phyloP scores from a whole-genome alignment of 2,113 vertebrate species.

The Coreoperca whiteheadi region DNA sequence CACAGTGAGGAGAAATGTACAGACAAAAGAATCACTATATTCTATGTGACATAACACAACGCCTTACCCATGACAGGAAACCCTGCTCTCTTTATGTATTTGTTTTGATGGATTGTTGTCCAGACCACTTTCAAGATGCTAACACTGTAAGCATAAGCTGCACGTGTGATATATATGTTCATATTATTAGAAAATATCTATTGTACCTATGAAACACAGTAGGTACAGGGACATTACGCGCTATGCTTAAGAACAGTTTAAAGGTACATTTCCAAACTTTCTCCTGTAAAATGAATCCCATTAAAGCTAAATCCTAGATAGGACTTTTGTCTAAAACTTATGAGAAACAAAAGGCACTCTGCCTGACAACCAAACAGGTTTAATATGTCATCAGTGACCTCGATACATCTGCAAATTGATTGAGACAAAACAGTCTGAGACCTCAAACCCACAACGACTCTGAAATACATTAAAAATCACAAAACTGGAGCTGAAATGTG shows the following conservation, averaged over 20 bases:
- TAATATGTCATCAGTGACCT: background rate
- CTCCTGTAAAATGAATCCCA: background rate
- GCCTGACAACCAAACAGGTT: background rate
- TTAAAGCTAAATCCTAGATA: background rate
- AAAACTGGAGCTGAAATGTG: background rate
- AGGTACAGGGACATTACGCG: background rate
- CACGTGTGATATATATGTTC: too few relatives aligned
- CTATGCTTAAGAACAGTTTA: background rate
- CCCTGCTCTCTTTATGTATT: background rate
- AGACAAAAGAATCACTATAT: background rate
- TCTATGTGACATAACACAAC: background rate
- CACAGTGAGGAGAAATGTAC: constrained; percentile 18
- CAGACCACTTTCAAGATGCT: background rate
- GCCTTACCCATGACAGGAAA: background rate
- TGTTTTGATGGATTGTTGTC: background rate
- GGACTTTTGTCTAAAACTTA: background rate
- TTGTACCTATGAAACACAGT: background rate
- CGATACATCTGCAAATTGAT: background rate
- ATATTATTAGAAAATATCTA: background rate
- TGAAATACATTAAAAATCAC: background rate
- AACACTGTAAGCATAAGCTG: background rate
- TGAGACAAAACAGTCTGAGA: background rate
- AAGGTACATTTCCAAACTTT: background rate
- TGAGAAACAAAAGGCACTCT: background rate
- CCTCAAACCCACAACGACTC: background rate